Conservation (phyloP, 2,113 vertebrate species). For the Dendrocopos noguchii region DNA sequence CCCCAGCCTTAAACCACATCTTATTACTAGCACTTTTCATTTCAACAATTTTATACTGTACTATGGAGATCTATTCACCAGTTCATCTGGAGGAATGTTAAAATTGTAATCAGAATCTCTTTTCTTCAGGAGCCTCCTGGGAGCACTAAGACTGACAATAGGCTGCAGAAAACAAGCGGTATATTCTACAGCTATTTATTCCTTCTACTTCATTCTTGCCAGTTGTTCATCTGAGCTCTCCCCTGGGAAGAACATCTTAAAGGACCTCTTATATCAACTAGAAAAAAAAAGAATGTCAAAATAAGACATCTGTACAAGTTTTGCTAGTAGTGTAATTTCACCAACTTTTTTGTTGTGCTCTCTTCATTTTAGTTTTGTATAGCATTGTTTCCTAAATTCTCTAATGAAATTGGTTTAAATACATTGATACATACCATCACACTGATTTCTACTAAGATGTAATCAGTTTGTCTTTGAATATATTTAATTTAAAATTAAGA, state of each 20-base stretch:
- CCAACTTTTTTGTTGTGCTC: background rate
- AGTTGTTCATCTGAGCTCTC: background rate
- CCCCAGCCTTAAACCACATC: background rate
- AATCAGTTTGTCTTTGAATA: background rate
- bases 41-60: background rate
- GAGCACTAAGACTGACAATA: constrained; percentile 11
- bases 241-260: background rate
- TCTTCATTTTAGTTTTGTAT: background rate
- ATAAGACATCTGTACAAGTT: background rate
- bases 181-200: constrained; percentile 11
- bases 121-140: constrained; percentile 13
- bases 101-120: constrained; percentile 42
- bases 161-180: background rate
- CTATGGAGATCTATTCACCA: background rate
- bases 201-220: background rate
- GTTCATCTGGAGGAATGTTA: constrained; percentile 1
- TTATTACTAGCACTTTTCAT: constrained; percentile 1
- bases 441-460: background rate
- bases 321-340: background rate
- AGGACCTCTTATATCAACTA: background rate
- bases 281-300: background rate
- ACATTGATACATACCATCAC: background rate
- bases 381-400: background rate
- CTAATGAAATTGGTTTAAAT: background rate
- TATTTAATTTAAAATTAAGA: background rate